Conservation (phyloP, 2,888 invertebrate species). For the Limulus polyphemus region DNA sequence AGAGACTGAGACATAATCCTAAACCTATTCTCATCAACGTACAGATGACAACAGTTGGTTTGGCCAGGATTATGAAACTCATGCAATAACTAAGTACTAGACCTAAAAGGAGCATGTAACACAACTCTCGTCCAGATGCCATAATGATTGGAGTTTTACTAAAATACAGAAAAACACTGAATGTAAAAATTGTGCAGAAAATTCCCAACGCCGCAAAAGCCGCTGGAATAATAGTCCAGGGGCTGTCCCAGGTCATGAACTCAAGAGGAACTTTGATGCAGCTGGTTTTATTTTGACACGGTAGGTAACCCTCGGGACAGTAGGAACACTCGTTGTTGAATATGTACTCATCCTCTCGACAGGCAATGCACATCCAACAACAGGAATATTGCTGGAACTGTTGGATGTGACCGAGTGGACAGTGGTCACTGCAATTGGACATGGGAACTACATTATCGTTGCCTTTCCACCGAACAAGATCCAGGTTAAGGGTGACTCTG, state of each 20-base stretch:
- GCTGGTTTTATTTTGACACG: constrained; percentile 31
- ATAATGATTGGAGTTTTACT: constrained; percentile 56
- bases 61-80: constrained; percentile 55
- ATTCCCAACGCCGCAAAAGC: constrained; percentile 50
- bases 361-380: constrained; percentile 57
- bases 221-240: constrained; percentile 54
- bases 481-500: no score
- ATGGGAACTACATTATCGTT: constrained; percentile 2
- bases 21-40: constrained; percentile 51
- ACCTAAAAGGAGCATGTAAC: constrained; percentile 58
- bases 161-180: constrained; percentile 50
- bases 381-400: constrained; percentile 46
- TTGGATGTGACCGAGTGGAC: constrained; percentile 47
- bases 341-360: constrained; percentile 49
- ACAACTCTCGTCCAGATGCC: constrained; percentile 63
- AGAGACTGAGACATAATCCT: constrained; percentile 56
- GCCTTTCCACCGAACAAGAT: no score
- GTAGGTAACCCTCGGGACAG: constrained; percentile 43
- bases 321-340: constrained; percentile 48
- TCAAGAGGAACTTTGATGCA: constrained; percentile 48
- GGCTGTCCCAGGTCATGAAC: constrained; percentile 49
- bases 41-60: constrained; percentile 52
- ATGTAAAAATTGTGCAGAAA: constrained; percentile 47
- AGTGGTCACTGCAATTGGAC: constrained; percentile 52
- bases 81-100: constrained; percentile 56